Evolutionary conservation across 2,797 vertebrate genomes (phyloP).

Genomic region (Megalops cyprinoides): DNA sequence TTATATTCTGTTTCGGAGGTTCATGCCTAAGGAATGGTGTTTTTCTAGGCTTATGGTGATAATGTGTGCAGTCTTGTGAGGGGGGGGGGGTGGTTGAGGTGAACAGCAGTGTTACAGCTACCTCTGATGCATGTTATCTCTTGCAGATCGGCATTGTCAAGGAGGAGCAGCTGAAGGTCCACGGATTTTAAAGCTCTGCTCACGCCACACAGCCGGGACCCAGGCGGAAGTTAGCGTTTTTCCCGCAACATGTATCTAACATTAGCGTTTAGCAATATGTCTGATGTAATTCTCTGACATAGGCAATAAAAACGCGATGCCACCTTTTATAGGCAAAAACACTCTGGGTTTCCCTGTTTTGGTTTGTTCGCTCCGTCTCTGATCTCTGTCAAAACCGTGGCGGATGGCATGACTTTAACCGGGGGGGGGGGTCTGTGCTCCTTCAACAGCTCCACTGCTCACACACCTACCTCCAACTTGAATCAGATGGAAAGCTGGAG

Average conservation of each 20-base stretch:
- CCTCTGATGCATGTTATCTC: slow-evolving; percentile 36
- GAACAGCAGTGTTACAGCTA: background rate
- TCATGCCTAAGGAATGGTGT: too few relatives aligned
- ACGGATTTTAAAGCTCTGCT: slow-evolving; percentile 73
- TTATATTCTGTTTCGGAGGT: background rate
- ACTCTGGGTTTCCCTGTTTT: background rate
- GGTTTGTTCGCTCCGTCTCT: background rate
- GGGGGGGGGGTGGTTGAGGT: too few relatives aligned
- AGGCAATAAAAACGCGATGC: slow-evolving; percentile 30
- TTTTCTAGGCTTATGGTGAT: too few relatives aligned
- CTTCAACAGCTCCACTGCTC: too few relatives aligned
- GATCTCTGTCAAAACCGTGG: too few relatives aligned
- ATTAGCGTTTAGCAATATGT: slow-evolving; percentile 42
- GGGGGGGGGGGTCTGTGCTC: background rate
- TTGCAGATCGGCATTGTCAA: slow-evolving; percentile 83
- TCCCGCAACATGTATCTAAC: slow-evolving; percentile 21
- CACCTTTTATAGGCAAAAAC: background rate
- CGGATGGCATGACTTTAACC: too few relatives aligned
- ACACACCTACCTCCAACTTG: too few relatives aligned
- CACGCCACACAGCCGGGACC: slow-evolving; percentile 27
- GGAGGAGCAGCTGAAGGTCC: slow-evolving; percentile 83
- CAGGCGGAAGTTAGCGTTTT: slow-evolving; percentile 7
- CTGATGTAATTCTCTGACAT: slow-evolving; percentile 33
- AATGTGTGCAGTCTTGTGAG: too few relatives aligned
- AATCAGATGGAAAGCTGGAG: too few relatives aligned